These are phyloP conservation scores for Donacobius atricapilla DNA, from an alignment of 2,113 vertebrate species.

Conservation along the genomic window DNA sequence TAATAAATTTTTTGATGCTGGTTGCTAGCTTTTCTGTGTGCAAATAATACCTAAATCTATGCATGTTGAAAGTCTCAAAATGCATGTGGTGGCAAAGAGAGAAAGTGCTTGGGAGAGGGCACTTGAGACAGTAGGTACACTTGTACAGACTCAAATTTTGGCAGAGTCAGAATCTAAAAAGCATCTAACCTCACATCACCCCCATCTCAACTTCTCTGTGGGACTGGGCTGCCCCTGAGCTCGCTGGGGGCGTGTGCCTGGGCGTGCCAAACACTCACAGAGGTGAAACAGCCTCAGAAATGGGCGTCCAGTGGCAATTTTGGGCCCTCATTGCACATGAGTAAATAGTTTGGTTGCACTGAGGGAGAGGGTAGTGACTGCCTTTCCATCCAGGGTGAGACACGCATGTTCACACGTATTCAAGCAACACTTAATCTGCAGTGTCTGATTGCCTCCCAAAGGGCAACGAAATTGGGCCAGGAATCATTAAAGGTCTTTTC, in stretches of 20 bases:
- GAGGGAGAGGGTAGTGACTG: background rate
- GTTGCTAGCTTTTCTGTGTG: background rate
- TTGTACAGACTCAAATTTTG: background rate
- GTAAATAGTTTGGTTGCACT: background rate
- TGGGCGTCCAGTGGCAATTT: background rate
- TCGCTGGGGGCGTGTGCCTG: background rate
- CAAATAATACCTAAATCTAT: background rate
- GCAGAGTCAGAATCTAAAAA: background rate
- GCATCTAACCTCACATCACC: background rate
- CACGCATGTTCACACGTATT: background rate
- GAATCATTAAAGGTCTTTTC: background rate
- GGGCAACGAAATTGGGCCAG: background rate
- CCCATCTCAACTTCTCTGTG: background rate
- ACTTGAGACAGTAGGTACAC: accelerated
- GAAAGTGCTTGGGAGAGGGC: background rate
- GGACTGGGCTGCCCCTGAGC: background rate
- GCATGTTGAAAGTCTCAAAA: background rate
- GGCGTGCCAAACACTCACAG: background rate
- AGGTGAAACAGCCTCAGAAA: background rate
- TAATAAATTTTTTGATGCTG: background rate
- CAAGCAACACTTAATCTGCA: background rate
- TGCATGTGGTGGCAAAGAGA: background rate
- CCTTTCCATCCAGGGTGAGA: background rate
- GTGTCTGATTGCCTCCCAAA: background rate
- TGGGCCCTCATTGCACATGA: background rate